Base-by-base conservation (phyloP, 2,888 invertebrate species). In the Siphlonurus alternatus region DNA sequence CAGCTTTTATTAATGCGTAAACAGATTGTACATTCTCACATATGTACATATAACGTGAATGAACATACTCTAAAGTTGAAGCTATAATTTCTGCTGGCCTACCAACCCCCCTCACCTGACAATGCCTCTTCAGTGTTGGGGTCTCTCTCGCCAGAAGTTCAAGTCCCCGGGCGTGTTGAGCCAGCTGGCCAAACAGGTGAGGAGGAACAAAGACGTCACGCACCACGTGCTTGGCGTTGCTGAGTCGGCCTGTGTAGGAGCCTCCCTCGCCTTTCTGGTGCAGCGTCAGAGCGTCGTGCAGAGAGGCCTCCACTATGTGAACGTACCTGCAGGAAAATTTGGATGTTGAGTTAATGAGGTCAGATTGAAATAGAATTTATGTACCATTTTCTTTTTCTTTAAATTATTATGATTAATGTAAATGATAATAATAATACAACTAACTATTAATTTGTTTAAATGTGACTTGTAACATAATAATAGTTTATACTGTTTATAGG, bases 111-210 rank as follows among this genome's bases (percentile, higher is more conserved):
- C 38, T 38, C 38, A 38, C 38, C 38, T 38, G 38, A 15, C 38
- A 73, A 53, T 78, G 76, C 63, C 73, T 73, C 22, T 80, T 78
- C 25, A 82, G 73, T 15, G 78, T 76, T 25, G 81, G 78, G 68
- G n/a, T 56, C n/a, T 80, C 75, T 61, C 81, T 76, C 10, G 81
- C 70, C 22, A 87, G 71, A 67, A 82, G 73, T 64, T 81, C 77
- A 68, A 82, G 76, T 2, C 86, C 83, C 56, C 77, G 74, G 24
- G 78, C 78, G 71, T 90, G 89, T 71, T 86, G 85, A 18, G 83
- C 83, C 68, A 94, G 79, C 73, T 93, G 89, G 1, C 90, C 90
- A 77, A 93, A 88, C 66, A 94, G 77, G 80, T 96, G 93, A 54
- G 89, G 85, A 1, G 84, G 84, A 63, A 87, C 80, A 67, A 72